Conservation (phyloP, 2,797 vertebrate species). For the Myotis planiceps region DNA sequence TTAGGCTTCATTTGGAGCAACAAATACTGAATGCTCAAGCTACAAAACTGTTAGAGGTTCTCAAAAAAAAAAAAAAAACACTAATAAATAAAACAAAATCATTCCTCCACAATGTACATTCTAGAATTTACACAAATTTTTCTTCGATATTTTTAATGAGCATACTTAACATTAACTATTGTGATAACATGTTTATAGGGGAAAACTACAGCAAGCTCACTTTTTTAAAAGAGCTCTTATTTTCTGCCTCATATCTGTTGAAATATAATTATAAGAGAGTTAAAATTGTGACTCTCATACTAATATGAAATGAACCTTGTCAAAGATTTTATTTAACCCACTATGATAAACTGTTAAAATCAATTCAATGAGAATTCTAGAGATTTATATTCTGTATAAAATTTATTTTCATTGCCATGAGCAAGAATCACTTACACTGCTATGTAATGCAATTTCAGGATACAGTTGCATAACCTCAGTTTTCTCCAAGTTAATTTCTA, state of each 20-base stretch:
- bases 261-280: not conserved
- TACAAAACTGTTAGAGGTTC: not conserved
- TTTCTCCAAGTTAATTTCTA: not conserved
- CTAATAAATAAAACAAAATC: not conserved
- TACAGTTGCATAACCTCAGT: not conserved
- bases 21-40: not conserved
- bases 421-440: not conserved
- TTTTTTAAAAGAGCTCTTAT: not conserved
- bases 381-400: not conserved
- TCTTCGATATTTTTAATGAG: not conserved
- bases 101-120: not conserved
- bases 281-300: not conserved
- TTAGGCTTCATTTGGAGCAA: not conserved
- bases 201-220: not conserved
- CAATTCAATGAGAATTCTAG: not conserved
- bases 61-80: not conserved
- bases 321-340: not conserved
- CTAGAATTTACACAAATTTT: not conserved
- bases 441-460: not conserved
- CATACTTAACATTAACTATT: not conserved
- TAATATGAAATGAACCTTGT: not conserved
- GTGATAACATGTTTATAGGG: not conserved
- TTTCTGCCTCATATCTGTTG: not conserved
- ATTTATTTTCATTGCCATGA: not conserved
- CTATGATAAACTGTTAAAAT: not conserved